A percentile compares a stretch with the other conserved stretches of the same genome.
phyloP scores from a whole-genome alignment of 2,888 invertebrate species.

The Troides aeacus region DNA sequence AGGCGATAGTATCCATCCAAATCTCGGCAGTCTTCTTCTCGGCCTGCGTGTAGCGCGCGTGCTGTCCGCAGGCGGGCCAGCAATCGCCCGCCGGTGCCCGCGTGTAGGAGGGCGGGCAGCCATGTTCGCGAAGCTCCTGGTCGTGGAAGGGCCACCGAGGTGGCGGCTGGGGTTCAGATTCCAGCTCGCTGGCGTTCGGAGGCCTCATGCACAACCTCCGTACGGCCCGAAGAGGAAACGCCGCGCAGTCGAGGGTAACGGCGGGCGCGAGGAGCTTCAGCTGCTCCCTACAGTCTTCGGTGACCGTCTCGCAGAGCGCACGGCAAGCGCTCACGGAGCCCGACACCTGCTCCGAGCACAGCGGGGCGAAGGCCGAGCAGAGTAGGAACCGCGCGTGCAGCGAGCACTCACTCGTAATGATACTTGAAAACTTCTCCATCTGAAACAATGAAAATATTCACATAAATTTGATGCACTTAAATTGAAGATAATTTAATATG shows the following conservation, averaged over 20 bases:
- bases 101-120: slow-evolving; percentile 82
- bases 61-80: slow-evolving; percentile 84
- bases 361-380: slow-evolving; percentile 94
- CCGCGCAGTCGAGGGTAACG: slow-evolving; percentile 87
- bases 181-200: slow-evolving; percentile 66
- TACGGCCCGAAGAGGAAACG: slow-evolving; percentile 86
- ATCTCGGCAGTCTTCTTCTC: slow-evolving; percentile 86
- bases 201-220: slow-evolving; percentile 89
- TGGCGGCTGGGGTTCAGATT: slow-evolving; percentile 65
- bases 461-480: not conserved
- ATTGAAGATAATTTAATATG: not conserved
- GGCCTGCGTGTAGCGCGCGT: slow-evolving; percentile 83
- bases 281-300: slow-evolving; percentile 85
- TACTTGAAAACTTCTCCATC: slow-evolving; percentile 85
- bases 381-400: slow-evolving; percentile 90
- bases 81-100: slow-evolving; percentile 79
- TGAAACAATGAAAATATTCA: slow-evolving; percentile 68
- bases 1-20: slow-evolving; percentile 88
- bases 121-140: slow-evolving; percentile 56
- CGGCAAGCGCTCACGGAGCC: slow-evolving; percentile 92
- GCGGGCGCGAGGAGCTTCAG: slow-evolving; percentile 86
- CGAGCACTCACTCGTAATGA: slow-evolving; percentile 90
- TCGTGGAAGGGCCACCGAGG: slow-evolving; percentile 68
- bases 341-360: slow-evolving; percentile 92
- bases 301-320: slow-evolving; percentile 89